Evolutionary conservation across 2,113 vertebrate species (phyloP), one percentile per base, ranked within the genome.

Genomic region (Erinaceus europaeus): DNA sequence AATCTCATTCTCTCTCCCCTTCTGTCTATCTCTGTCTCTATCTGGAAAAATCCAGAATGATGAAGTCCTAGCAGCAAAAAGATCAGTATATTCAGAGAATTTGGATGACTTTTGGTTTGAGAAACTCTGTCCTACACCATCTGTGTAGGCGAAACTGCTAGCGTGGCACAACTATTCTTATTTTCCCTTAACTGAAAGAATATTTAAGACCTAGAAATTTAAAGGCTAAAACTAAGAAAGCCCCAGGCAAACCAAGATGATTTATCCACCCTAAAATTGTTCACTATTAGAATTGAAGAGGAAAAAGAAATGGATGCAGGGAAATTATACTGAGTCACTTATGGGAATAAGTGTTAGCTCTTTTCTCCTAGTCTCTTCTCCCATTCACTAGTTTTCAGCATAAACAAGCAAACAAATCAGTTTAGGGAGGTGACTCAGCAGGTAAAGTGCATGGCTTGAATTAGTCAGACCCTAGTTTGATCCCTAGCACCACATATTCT

Each of bases 141-240:
- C 38, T 84, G 74, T 84, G 84, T 15, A 73, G 7, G 88, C 64
- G 73, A 89, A 72, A 76, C 77, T 61, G 29, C 62, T 80, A 80
- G 27, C 3, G 29, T 84, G 29, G 67, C 10, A n/a, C 13, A 88
- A 29, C 5, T 40, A 55, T 55, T 29, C 23, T 6, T 15, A 2
- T 81, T 84, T 90, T 13, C 52, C 29, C 17, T 48, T 32, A n/a
- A 48, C 3, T 34, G 20, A n/a, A 40, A 29, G 36, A 38, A 71
- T 75, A 59, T n/a, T 13, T 25, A 44, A 57, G 23, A 71, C 6
- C 71, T 82, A 55, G 40, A 44, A 65, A 7, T 44, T 81, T 32
- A 29, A 6, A 0, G 73, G 46, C n/a, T 86, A 68, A 86, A 79
- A 62, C 20, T 42, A 32, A 57, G 55, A 59, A 52, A 74, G 71